These are phyloP conservation scores for Stegodyphus dumicola DNA, from an alignment of 1,140 invertebrate species.

Conservation along the genomic window DNA sequence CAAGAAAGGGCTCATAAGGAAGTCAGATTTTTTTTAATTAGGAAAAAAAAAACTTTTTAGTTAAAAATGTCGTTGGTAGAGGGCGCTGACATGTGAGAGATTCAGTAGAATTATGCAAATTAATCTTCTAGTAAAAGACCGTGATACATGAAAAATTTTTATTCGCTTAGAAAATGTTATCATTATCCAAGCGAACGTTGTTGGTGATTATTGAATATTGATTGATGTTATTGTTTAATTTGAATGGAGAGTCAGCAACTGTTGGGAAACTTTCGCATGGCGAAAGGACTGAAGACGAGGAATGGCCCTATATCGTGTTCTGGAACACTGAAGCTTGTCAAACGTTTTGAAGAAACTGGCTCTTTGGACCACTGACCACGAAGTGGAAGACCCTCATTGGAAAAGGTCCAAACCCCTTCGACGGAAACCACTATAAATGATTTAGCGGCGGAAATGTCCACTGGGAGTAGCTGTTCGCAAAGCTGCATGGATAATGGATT, in stretches of 20 bases:
- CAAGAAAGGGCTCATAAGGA: neutral
- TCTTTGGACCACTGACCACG: neutral
- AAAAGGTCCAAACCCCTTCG: neutral
- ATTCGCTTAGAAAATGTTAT: neutral
- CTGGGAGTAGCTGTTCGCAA: neutral
- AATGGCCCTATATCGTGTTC: neutral
- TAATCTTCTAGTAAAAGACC: neutral
- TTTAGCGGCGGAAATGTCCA: neutral
- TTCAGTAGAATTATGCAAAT: neutral
- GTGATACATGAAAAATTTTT: neutral
- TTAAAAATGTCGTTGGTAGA: neutral
- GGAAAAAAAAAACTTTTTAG: neutral
- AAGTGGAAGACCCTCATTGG: neutral
- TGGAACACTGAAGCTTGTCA: neutral
- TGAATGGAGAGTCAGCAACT: neutral
- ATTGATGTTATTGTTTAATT: neutral
- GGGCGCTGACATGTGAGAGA: neutral
- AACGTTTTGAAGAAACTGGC: neutral
- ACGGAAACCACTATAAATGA: neutral
- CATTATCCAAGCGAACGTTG: neutral
- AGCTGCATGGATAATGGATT: neutral
- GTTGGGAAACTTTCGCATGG: neutral
- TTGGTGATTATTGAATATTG: neutral
- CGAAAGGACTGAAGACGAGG: neutral
- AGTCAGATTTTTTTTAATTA: neutral